Base-by-base conservation (phyloP, 2,888 invertebrate genomes). In the Limenitis camilla region DNA sequence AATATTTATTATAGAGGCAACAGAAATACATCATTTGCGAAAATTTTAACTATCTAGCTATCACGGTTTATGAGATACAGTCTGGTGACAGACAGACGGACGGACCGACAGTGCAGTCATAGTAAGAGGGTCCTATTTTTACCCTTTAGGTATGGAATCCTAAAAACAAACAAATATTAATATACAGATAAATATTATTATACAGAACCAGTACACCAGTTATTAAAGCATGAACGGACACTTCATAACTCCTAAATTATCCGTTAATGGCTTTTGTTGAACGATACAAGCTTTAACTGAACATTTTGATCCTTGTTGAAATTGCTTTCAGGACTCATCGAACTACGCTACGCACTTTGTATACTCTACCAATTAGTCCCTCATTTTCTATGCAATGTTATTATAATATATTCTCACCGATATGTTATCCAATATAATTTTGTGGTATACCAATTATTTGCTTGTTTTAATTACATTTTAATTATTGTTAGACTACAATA, bases 221-320 rank as follows among this genome's bases (percentile, higher is more conserved):
- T 77, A 74, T 74, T 71, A 70, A 69, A 69, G 74, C 66, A 60
- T 67, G 68, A 67, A 68, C 67, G 72, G 77, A 73, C 66, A 69
- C 71, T 76, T 74, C 78, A 79, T 81, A 81, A 81, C 81, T 81
- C 71, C 70, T 76, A 78, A 81, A 81, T 78, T 78, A 67, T 67
- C 66, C 64, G 61, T 67, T 79, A 81, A 79, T 74, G 73, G 77
- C 61, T 65, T 66, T 70, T 73, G 74, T 76, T 76, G 69, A 68
- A 38, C 49, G 52, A 58, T 58, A 58, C 49, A 51, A 48, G 47
- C 49, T 54, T 44, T 47, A 55, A 55, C 57, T 45, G 55, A 51
- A 54, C 58, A 57, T 53, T 49, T 53, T 52, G 10, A 53, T 55
- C 55, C 49, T 56, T 57, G 52, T 53, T 61, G 52, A 52, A 63